Percentiles rank a stretch among this genome's conserved stretches.
Evolutionary conservation across 2,113 vertebrate genomes (phyloP).

Genomic region (Eublepharis macularius): DNA sequence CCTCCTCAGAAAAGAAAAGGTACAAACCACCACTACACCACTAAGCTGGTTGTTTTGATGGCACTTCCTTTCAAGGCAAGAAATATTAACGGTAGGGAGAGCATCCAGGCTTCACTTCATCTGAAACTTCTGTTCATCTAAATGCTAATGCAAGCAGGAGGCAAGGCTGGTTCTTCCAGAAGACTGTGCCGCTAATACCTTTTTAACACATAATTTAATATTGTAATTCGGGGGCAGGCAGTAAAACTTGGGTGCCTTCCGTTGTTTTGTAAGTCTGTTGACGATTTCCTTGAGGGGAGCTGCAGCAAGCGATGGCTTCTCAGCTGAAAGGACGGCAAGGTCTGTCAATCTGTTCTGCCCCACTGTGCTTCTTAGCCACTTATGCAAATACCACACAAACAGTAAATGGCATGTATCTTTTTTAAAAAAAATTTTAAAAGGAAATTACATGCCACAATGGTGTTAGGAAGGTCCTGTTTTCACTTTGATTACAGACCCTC

Average conservation of each 20-base stretch:
- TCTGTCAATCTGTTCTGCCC: slow-evolving; percentile 52
- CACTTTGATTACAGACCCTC: slow-evolving; percentile 1
- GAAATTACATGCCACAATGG: slow-evolving; percentile 3
- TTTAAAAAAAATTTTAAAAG: slow-evolving; percentile 30
- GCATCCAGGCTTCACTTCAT: slow-evolving; percentile 48
- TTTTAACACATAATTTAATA: slow-evolving; percentile 76
- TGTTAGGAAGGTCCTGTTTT: slow-evolving; percentile 36
- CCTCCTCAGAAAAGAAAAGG: background rate
- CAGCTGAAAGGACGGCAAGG: slow-evolving; percentile 48
- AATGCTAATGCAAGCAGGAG: slow-evolving; percentile 71
- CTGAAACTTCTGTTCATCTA: slow-evolving; percentile 71
- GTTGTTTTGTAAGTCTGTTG: slow-evolving; percentile 62
- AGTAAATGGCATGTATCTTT: slow-evolving; percentile 28
- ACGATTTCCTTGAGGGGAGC: slow-evolving; percentile 63
- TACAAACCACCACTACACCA: background rate
- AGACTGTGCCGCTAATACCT: slow-evolving; percentile 60
- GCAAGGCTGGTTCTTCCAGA: slow-evolving; percentile 55
- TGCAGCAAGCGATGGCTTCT: slow-evolving; percentile 34
- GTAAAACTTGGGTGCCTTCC: slow-evolving; percentile 49
- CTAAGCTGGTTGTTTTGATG: slow-evolving; percentile 31
- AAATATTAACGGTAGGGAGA: slow-evolving; percentile 31
- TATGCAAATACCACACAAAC: slow-evolving; percentile 13
- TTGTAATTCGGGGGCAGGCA: slow-evolving; percentile 63
- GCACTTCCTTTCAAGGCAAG: slow-evolving; percentile 43
- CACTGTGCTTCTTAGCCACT: slow-evolving; percentile 37